Evolutionary conservation across 2,888 invertebrate genomes (phyloP).

Genomic region (Gisinianus flammeolus): DNA sequence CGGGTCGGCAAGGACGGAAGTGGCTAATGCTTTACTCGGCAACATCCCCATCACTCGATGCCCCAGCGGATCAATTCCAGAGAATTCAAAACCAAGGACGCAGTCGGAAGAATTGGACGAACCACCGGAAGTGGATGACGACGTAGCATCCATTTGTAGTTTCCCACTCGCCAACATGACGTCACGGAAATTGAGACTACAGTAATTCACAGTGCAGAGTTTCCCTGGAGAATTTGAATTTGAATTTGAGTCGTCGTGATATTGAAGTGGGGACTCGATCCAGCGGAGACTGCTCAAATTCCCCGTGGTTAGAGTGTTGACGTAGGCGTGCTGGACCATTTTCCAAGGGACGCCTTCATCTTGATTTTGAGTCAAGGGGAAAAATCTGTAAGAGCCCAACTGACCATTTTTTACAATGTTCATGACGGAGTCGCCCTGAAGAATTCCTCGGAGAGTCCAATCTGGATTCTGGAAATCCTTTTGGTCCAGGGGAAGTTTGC

Average conservation of each 20-base stretch:
- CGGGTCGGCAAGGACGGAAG: constrained; percentile 65
- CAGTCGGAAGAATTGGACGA: no score
- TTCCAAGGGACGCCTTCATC: constrained; percentile 26
- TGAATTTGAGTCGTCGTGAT: not conserved
- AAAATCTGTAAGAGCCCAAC: constrained; percentile 78
- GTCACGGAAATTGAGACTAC: constrained; percentile 91
- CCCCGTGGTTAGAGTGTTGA: constrained; percentile 89
- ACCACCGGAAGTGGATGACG: no score
- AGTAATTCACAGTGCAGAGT: constrained; percentile 68
- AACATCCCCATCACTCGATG: constrained; percentile 72
- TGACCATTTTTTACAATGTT: constrained; percentile 65
- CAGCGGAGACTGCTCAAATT: constrained; percentile 90
- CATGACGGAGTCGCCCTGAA: constrained; percentile 40
- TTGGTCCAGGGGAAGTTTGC: constrained; percentile 81
- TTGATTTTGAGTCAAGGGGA: constrained; percentile 63
- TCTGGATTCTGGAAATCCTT: constrained; percentile 68
- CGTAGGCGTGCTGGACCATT: constrained; percentile 76
- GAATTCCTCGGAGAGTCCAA: no score
- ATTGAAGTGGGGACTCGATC: constrained; percentile 83
- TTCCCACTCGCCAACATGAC: constrained; percentile 91
- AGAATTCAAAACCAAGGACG: constrained; percentile 69
- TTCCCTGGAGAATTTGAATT: not conserved
- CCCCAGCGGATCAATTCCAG: constrained; percentile 63
- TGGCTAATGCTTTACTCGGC: constrained; percentile 71
- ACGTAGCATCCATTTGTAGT: constrained; percentile 77